A percentile compares a stretch with the other conserved stretches of the same genome.
These are phyloP conservation scores for Enteromius mattozi DNA, from an alignment of 2,797 vertebrate species.

Conservation along the genomic window DNA sequence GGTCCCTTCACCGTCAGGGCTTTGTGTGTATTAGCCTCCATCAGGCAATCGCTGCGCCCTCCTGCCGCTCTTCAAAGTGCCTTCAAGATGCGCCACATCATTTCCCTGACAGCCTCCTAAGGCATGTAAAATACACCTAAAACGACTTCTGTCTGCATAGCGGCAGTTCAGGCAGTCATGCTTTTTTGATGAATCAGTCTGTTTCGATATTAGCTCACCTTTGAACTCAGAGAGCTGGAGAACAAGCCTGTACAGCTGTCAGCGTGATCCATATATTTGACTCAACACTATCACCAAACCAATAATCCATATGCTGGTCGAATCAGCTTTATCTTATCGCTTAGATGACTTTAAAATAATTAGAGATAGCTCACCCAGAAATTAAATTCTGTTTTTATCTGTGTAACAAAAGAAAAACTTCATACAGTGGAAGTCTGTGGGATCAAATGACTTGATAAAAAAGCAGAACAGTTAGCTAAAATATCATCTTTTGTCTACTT, in stretches of 20 bases:
- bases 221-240: slow-evolving; percentile 4
- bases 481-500: neutral
- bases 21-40: slow-evolving; percentile 23
- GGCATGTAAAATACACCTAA: slow-evolving; percentile 42
- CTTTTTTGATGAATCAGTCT: slow-evolving; percentile 54
- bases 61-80: slow-evolving; percentile 27
- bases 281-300: neutral
- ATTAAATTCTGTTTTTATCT: neutral
- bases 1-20: neutral
- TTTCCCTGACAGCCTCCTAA: slow-evolving; percentile 57
- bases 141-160: slow-evolving; percentile 51
- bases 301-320: slow-evolving; percentile 14
- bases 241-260: neutral
- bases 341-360: neutral
- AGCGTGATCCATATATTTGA: neutral
- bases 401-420: neutral
- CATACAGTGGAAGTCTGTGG: neutral
- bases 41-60: neutral
- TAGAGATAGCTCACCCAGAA: neutral
- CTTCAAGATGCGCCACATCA: slow-evolving; percentile 48
- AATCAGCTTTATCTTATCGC: neutral
- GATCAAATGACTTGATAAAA: neutral
- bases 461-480: neutral
- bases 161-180: neutral
- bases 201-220: slow-evolving; percentile 30